Evolutionary conservation across 2,113 vertebrate species (phyloP), one percentile per base, ranked within the genome.

Genomic region (Burhinus bistriatus): DNA sequence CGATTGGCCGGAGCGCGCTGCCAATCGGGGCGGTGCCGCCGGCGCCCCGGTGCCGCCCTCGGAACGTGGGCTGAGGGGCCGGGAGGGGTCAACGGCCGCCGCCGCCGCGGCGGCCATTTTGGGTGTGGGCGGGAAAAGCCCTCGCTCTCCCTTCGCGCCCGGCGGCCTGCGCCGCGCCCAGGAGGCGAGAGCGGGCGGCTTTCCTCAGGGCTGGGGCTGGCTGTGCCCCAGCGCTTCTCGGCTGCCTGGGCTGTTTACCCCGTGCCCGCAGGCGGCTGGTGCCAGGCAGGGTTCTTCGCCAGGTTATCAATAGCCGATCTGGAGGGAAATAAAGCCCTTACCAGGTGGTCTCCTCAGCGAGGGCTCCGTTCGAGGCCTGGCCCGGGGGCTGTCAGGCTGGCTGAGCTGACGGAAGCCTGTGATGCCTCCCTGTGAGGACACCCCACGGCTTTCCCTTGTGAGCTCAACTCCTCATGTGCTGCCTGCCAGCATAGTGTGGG

Each of bases 151-250:
- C 3, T 4, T 16, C 5, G 5, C 2, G 6, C 6, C 4, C 22
- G 20, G 71, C 7, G 12, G 27, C 49, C 12, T 51, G 12, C 22
- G 49, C 22, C 22, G 49, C 49, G 49, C 49, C 49, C 49, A 12
- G 12, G 22, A 25, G 30, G 44, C 15, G 38, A 7, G 34, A 6
- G 38, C 11, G 15, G 22, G 26, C 8, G 26, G 62, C 1, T 18
- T 0, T 3, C 3, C 4, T 2, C 12, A 15, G 5, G 15, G 34
- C 2, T 0, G 17, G 4, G 5, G 19, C 6, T 21, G 40, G 15
- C 5, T 2, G 18, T 10, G 19, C 3, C 2, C 0, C 1, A 5
- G 69, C 2, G 14, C 2, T 12, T 1, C 8, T 36, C 0, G 1
- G 18, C 4, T 15, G 32, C 8, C 1, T 2, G 14, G n/a, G 4